These are phyloP conservation scores for Nestor notabilis DNA, from an alignment of 2,113 vertebrate genomes.

Conservation along the genomic window DNA sequence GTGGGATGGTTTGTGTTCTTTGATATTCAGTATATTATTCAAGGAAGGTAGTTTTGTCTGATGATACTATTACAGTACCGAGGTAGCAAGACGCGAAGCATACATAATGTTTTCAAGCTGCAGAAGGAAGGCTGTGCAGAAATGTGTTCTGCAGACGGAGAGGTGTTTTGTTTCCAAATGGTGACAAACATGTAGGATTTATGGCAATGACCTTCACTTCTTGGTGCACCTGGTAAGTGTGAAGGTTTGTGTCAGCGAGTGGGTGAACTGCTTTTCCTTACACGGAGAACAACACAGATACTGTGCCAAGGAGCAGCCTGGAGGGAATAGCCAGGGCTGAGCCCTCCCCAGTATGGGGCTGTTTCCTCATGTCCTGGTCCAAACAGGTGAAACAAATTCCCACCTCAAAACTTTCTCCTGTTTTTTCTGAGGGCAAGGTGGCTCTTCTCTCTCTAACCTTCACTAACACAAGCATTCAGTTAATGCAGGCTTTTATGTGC, in stretches of 20 bases:
- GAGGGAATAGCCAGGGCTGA: background rate
- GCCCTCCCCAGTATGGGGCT: background rate
- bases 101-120: background rate
- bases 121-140: background rate
- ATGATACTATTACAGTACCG: background rate
- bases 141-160: background rate
- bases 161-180: background rate
- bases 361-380: background rate
- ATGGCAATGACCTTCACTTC: background rate
- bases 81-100: background rate
- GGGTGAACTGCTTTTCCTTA: background rate
- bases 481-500: background rate
- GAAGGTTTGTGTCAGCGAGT: background rate
- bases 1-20: background rate
- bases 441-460: background rate
- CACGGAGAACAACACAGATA: background rate
- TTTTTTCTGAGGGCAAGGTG: background rate
- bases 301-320: accelerated
- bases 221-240: background rate
- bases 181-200: background rate
- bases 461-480: background rate
- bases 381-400: background rate
- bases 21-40: background rate
- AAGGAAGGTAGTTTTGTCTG: background rate
- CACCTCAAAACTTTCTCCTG: background rate